phyloP scores from a whole-genome alignment of 2,888 invertebrate genomes.

The Pyrochroa serraticornis region DNA sequence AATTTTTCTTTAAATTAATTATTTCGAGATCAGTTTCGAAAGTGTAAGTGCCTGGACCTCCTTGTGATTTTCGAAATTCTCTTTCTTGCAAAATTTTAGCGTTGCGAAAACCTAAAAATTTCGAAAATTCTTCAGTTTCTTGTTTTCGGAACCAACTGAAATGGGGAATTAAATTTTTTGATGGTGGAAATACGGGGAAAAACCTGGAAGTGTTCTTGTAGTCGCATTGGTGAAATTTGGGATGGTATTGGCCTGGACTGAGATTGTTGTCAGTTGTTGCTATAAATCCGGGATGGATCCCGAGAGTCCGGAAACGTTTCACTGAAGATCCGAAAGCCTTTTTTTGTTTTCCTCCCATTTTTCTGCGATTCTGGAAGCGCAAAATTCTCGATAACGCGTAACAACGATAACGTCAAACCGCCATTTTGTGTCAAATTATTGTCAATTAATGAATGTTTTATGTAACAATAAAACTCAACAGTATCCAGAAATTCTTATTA shows the following conservation, averaged over 20 bases:
- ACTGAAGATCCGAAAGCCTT: slow-evolving; percentile 11
- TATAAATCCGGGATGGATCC: slow-evolving; percentile 15
- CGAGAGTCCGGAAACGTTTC: slow-evolving; percentile 11
- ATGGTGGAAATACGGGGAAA: background rate
- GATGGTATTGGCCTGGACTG: slow-evolving; percentile 20
- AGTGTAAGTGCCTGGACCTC: slow-evolving; percentile 18
- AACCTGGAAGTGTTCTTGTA: slow-evolving; percentile 16
- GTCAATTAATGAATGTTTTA: no score
- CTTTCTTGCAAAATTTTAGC: slow-evolving; percentile 9
- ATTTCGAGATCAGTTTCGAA: slow-evolving; percentile 4
- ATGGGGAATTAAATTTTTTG: background rate
- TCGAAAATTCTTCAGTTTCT: slow-evolving; percentile 22
- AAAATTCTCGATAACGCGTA: no score
- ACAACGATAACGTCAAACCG: no score
- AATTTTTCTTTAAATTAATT: background rate
- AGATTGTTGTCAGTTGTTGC: slow-evolving; percentile 3
- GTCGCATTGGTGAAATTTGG: slow-evolving; percentile 1
- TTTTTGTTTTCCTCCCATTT: no score
- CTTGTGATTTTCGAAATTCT: slow-evolving; percentile 3
- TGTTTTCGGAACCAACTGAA: slow-evolving; percentile 15
- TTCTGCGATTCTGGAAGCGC: no score
- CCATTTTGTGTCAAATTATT: no score
- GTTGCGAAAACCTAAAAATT: slow-evolving; percentile 15
- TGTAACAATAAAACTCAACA: no score
- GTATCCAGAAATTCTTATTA: no score